Evolutionary conservation across 2,888 invertebrate genomes (phyloP).

Genomic region (Torymus aiolomorphi): DNA sequence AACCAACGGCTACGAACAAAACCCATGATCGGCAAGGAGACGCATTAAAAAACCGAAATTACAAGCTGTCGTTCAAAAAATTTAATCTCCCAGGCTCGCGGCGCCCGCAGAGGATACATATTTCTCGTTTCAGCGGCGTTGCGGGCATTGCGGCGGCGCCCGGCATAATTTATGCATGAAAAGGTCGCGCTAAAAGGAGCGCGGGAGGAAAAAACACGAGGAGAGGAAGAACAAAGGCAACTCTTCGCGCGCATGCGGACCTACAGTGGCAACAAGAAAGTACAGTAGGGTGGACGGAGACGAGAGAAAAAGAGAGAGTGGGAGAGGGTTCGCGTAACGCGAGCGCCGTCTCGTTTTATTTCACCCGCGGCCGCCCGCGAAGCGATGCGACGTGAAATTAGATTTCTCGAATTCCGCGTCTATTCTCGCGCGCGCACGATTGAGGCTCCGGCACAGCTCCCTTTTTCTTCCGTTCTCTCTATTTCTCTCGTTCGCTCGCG

Average conservation of each 20-base stretch:
- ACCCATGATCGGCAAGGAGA: too few species aligned
- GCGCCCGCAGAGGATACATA: not conserved
- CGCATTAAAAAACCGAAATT: conserved; percentile 13
- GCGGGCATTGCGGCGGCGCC: not conserved
- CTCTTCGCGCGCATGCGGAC: conserved; percentile 33
- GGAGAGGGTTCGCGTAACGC: conserved; percentile 17
- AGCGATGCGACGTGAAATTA: conserved; percentile 53
- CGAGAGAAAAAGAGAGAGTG: not conserved
- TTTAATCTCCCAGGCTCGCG: conserved; percentile 37
- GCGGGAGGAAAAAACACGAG: conserved; percentile 8
- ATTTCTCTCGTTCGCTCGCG: not conserved
- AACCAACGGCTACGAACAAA: too few species aligned
- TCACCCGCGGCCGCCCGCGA: not conserved
- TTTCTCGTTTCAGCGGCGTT: conserved; percentile 8
- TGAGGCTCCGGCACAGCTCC: not conserved
- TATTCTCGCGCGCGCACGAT: conserved; percentile 39
- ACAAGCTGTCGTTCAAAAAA: conserved; percentile 31
- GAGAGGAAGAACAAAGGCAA: conserved; percentile 40
- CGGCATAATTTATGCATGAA: conserved; percentile 54
- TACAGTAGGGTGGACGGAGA: not conserved
- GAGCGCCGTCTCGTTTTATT: conserved; percentile 34
- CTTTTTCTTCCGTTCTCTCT: not conserved
- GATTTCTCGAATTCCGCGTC: conserved; percentile 57
- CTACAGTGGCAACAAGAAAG: conserved; percentile 15
- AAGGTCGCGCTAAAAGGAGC: conserved; percentile 44